Evolutionary conservation across 1,140 invertebrate genomes (phyloP), one percentile per base, ranked within the genome.

Genomic region (Drosophila triauraria): DNA sequence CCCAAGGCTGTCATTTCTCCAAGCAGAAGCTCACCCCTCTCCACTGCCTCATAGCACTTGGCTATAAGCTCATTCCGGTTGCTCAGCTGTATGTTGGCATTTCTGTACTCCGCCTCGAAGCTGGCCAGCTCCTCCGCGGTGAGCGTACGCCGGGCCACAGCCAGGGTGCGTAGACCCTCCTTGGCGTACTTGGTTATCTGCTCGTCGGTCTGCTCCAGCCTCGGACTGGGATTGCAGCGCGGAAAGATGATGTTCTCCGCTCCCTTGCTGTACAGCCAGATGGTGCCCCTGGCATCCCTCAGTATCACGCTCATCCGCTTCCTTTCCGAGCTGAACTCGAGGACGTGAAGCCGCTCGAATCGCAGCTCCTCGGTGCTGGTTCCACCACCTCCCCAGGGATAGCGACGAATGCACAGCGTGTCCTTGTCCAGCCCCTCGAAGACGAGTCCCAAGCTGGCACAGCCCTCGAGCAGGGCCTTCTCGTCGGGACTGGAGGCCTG

Each of bases 241-340:
- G 96, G 95, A 25, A 97, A 93, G 2, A 98, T 93, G 7, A 95
- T 92, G 20, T 95, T 94, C 84, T 98, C 97, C 1, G 97, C 97
- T 15, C 97, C 97, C 93, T 98, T 98, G 79, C 95, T 96, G 58
- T 96, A 95, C 7, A 97, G 78, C 95, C 95, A 96, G 38, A 96
- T 94, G 80, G 94, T 91, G n/a, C 94, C 97, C 51, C 95, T 96
- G 95, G 38, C 30, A 75, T 96, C 96, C 74, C 94, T 94, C 0
- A 98, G 94, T 40, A 99, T 96, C 0, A 99, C 95, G 1, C 97
- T 98, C 98, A 99, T 99, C 69, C 98, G 93, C 93, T 99, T 99
- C 35, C 98, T 93, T 12, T 96, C 95, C n/a, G 97, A 98, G 1
- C 97, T 99, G 91, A 99, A 99, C 91, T 99, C 99, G 35, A 99